Base-by-base conservation (phyloP, 2,888 invertebrate genomes). In the Resseliella maxima region DNA sequence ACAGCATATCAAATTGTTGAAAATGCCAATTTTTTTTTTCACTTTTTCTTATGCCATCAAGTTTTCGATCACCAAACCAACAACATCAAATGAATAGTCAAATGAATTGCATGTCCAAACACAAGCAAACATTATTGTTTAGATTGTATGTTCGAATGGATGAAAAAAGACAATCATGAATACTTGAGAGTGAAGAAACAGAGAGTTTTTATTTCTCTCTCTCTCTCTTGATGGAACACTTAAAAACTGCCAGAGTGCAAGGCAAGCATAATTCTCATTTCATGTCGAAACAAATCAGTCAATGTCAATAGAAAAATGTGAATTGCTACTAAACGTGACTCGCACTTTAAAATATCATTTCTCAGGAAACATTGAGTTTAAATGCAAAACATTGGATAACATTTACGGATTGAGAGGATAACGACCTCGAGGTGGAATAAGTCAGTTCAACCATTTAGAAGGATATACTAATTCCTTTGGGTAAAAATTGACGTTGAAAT, bases 41-140 rank as follows among this genome's bases (percentile, higher is more conserved):
- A 18, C 8, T 50, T 5, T 5, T 41, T 41, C 12, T 8, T 41
- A 41, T 41, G 59, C 50, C 6, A 50, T 50, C 72, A 72, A 31
- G 12, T 72, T 72, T 31, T 31, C 31, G 35, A 72, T 31, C 31
- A 72, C 0, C n/a, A 1, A 18, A 2, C 12, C 3, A 24, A 24
- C 3, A 8, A 24, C n/a, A n/a, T n/a, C n/a, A n/a, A n/a, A 3
- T 1, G 72, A 12, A 12, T 12, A 72, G 72, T 72, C 31, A 72
- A 72, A 72, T 72, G 72, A 72, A 72, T 72, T 72, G 72, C 72
- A 72, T 72, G 72, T 72, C 72, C 72, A 15, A 72, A 72, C 31
- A 72, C 21, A 72, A 72, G 72, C 18, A 72, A 72, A 72, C 72
- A 72, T 31, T 50, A 50, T 18, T 59, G 59, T 59, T 59, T 59